These are phyloP conservation scores for Hypomecis atomaria DNA, from an alignment of 2,888 invertebrate genomes.

Conservation along the genomic window DNA sequence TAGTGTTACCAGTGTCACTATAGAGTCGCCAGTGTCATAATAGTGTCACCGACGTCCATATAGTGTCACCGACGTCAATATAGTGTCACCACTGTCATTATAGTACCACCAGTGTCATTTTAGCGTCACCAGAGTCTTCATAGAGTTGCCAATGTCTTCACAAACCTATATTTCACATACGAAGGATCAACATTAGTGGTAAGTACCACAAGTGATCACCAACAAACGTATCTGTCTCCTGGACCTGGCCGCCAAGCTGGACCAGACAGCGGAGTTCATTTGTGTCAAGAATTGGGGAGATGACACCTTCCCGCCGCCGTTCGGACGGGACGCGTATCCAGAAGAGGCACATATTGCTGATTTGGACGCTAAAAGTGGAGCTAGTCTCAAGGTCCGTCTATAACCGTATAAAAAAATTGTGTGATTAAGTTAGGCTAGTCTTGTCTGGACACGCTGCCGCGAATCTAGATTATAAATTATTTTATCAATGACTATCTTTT, in stretches of 20 bases:
- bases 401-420: too few relatives aligned
- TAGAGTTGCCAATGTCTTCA: conserved; percentile 85
- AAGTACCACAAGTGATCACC: conserved; percentile 89
- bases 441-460: too few relatives aligned
- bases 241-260: conserved; percentile 98
- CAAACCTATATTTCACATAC: conserved; percentile 98
- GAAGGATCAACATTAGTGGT: conserved; percentile 95
- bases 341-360: conserved; percentile 99
- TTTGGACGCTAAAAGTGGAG: conserved; percentile 98
- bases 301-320: conserved; percentile 98
- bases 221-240: conserved; percentile 92
- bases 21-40: too few relatives aligned
- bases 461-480: too few relatives aligned
- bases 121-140: too few relatives aligned
- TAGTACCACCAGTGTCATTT: too few relatives aligned
- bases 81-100: too few relatives aligned
- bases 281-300: conserved; percentile 98
- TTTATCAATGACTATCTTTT: too few relatives aligned
- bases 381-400: conserved; percentile 93
- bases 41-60: too few relatives aligned
- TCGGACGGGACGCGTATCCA: conserved; percentile 98
- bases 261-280: conserved; percentile 98
- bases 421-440: too few relatives aligned
- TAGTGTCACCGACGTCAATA: too few relatives aligned
- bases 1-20: too few relatives aligned